phyloP scores from a whole-genome alignment of 1,140 invertebrate genomes.

The Platyura marginata region DNA sequence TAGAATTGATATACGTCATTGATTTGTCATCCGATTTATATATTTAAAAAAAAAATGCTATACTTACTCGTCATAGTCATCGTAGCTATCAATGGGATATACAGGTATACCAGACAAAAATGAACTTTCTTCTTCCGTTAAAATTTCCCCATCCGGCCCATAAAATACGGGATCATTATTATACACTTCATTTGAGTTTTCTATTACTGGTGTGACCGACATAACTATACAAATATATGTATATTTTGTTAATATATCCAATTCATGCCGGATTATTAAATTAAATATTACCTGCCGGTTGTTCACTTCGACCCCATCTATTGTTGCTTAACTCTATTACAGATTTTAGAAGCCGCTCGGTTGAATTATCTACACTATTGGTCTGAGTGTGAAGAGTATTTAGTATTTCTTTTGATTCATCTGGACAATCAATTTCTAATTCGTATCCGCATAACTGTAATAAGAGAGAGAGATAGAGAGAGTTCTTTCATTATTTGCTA shows the following conservation, averaged over 20 bases:
- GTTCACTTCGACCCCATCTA: constrained; percentile 17
- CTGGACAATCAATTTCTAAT: constrained; percentile 16
- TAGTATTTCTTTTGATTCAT: constrained; percentile 17
- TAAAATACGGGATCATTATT: constrained; percentile 27
- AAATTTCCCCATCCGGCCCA: constrained; percentile 27
- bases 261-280: too few relatives aligned
- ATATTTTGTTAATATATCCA: too few relatives aligned
- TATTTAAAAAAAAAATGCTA: not conserved
- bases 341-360: constrained; percentile 11
- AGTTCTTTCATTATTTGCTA: too few relatives aligned
- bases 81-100: constrained; percentile 6
- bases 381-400: constrained; percentile 11
- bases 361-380: constrained; percentile 6
- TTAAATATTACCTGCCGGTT: too few relatives aligned
- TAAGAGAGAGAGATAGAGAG: too few relatives aligned
- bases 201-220: too few relatives aligned
- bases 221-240: too few relatives aligned
- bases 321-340: constrained; percentile 21
- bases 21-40: not conserved
- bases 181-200: constrained; percentile 9
- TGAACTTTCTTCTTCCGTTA: constrained; percentile 28
- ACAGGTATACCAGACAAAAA: constrained; percentile 18
- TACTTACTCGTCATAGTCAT: constrained; percentile 7
- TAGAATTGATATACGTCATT: constrained; percentile 7
- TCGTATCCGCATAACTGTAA: constrained; percentile 19